Evolutionary conservation across 2,113 vertebrate genomes (phyloP).

Genomic region (Aldabrachelys gigantea): DNA sequence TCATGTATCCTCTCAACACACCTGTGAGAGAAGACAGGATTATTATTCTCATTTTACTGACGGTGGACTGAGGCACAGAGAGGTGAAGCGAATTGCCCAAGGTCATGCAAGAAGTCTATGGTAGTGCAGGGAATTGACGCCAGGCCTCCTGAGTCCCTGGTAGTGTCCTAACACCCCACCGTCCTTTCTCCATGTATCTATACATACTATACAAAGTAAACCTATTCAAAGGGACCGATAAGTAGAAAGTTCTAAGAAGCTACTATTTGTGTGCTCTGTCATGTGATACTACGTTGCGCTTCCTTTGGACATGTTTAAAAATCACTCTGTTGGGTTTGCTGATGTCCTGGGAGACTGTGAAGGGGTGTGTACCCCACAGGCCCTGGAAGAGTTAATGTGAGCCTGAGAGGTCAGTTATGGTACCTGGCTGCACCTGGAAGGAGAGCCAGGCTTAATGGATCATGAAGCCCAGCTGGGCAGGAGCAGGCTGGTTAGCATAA

Average conservation of each 20-base stretch:
- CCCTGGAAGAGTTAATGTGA: neutral
- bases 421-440: neutral
- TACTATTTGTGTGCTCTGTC: neutral
- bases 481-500: neutral
- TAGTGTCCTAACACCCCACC: neutral
- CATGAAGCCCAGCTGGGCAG: neutral
- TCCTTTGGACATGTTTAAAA: conserved; percentile 20
- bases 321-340: conserved; percentile 1
- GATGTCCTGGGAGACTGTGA: neutral
- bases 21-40: neutral
- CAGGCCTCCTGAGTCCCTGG: neutral
- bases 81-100: neutral
- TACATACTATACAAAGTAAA: neutral
- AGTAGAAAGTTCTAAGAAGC: neutral
- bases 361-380: neutral
- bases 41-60: neutral
- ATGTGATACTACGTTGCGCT: neutral
- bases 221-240: neutral
- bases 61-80: neutral
- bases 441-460: neutral
- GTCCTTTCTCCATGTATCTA: neutral
- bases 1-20: neutral
- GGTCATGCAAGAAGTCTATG: fast-evolving
- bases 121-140: fast-evolving
- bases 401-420: neutral